phyloP scores from a whole-genome alignment of 1,140 invertebrate species.

The Sycobia sp. region DNA sequence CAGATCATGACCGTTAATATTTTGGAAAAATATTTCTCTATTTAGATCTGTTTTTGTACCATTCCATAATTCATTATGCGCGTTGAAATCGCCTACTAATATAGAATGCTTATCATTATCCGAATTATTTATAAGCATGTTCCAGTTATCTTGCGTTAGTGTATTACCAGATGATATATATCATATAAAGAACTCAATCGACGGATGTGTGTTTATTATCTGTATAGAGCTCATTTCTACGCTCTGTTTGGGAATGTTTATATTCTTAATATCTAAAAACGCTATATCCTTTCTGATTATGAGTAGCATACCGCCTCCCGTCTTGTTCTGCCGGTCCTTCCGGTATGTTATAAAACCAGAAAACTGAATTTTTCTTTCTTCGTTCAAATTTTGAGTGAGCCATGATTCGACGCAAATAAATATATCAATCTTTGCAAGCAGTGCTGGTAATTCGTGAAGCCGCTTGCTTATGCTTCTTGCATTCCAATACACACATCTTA shows the following conservation, averaged over 20 bases:
- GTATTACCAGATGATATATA: constrained; percentile 4
- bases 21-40: no score
- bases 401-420: not conserved
- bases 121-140: not conserved
- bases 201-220: not conserved
- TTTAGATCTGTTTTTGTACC: no score
- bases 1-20: no score
- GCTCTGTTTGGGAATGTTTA: not conserved
- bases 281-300: not conserved
- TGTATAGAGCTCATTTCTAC: constrained; percentile 12
- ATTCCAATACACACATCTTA: not conserved
- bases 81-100: not conserved
- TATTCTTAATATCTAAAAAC: not conserved
- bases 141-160: constrained; percentile 9
- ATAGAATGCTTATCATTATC: not conserved
- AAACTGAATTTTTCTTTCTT: not conserved
- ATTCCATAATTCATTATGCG: not conserved
- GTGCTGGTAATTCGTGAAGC: not conserved
- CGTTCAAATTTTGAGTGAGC: not conserved
- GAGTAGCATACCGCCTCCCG: not conserved
- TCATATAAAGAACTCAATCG: constrained; percentile 5
- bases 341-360: not conserved
- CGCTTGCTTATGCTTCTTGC: not conserved
- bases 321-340: not conserved
- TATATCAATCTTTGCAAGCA: not conserved